Evolutionary conservation across 2,888 invertebrate genomes (phyloP), one percentile per base, ranked within the genome.

Genomic region (Helleia helle): DNA sequence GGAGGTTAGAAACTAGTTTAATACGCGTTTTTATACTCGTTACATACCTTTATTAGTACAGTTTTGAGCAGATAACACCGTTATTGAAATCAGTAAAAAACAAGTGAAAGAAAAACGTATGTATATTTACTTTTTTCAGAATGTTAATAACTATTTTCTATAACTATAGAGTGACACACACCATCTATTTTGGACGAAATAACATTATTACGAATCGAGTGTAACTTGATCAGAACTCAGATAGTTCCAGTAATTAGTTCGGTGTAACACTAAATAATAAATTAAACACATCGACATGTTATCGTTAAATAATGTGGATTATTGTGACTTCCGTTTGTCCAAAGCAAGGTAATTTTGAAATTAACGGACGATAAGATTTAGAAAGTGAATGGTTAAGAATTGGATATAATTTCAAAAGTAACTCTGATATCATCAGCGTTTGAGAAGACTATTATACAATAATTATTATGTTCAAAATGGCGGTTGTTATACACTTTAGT

Each of bases 1-100:
- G 22, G 34, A 34, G 34, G 34, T 34, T 18, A 34, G 22, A 22
- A 34, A 34, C 12, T 34, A 22, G 22, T 34, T 34, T 34, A 15
- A 22, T 34, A 18, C 12, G 31, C 17, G 31, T 8, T 34, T 11
- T 34, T 22, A 22, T 22, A 17, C 31, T 31, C 15, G 31, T 31
- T 12, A 22, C 22, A 34, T 18, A 34, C 17, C 18, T 34, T 11
- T 22, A 34, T 11, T 12, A 11, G 11, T 34, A n/a, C n/a, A n/a
- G n/a, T n/a, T n/a, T n/a, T n/a, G n/a, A n/a, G n/a, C n/a, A n/a
- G n/a, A n/a, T n/a, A n/a, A n/a, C n/a, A n/a, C n/a, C n/a, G n/a
- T n/a, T n/a, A n/a, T n/a, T n/a, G n/a, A n/a, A n/a, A n/a, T n/a
- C n/a, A n/a, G n/a, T n/a, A n/a, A n/a, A n/a, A n/a, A n/a, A n/a